Evolutionary conservation across 2,888 invertebrate genomes (phyloP).

Genomic region (Icerya purchasi): DNA sequence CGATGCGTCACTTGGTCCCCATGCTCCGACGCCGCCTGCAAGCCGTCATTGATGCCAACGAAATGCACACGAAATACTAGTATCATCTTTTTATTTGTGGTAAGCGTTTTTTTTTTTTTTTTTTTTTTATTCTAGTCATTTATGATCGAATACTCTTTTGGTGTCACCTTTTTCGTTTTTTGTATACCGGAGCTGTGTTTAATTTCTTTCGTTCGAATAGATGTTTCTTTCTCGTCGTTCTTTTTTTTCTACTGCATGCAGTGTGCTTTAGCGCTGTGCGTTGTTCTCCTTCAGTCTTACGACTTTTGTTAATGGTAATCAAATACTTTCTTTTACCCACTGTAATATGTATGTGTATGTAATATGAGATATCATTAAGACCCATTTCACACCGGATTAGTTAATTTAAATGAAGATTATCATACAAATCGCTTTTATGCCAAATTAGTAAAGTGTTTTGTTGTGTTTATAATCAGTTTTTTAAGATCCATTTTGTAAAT

Average conservation of each 20-base stretch:
- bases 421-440: too few relatives aligned
- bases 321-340: neutral
- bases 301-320: neutral
- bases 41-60: neutral
- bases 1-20: neutral
- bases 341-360: too few relatives aligned
- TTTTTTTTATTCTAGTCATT: neutral
- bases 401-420: too few relatives aligned
- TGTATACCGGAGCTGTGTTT: neutral
- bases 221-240: neutral
- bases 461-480: too few relatives aligned
- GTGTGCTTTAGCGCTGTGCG: neutral
- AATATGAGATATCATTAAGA: too few relatives aligned
- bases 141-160: neutral
- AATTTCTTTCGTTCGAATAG: neutral
- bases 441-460: too few relatives aligned
- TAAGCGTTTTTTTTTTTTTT: neutral
- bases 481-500: too few relatives aligned
- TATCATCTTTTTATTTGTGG: neutral
- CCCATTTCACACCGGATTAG: too few relatives aligned
- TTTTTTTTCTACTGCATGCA: neutral
- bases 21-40: neutral
- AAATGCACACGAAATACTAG: neutral
- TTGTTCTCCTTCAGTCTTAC: neutral
- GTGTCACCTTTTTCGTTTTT: too few relatives aligned